Base-by-base conservation (phyloP, 2,888 invertebrate species). In the Chrysolina americana region DNA sequence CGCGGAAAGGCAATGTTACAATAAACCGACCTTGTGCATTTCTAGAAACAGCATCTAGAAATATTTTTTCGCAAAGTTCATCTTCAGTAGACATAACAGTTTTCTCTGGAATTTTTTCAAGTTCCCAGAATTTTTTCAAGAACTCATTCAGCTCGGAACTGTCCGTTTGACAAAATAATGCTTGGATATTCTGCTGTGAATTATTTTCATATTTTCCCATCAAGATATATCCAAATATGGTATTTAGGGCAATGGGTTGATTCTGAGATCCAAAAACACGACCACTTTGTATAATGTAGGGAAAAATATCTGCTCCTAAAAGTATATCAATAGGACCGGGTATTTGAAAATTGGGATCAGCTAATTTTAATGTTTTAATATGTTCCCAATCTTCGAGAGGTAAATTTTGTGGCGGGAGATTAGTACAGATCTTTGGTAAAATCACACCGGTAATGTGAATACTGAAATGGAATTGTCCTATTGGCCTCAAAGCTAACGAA, bases 201-300 rank as follows among this genome's bases (percentile, higher is more conserved):
- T 28, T 56, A 15, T 56, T 13, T 56, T 23, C 23, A 15, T 15
- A 4, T 56, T 56, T 56, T 15, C 23, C 56, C 23, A 23, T 23
- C 2, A 56, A 1, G 23, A 56, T 56, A 2, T 1, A 56, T n/a
- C 15, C 11, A 28, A 28, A 13, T 28, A 59, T 59, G 23, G 28
- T 59, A 15, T 59, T 28, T 11, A 56, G 6, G 1, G 59, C 28
- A 56, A 56, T 56, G 11, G 56, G 11, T 23, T 56, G 15, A 23
- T 56, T 56, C n/a, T 28, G 56, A 13, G 56, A 56, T 3, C 23
- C 56, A 13, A 56, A 15, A 11, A 56, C 15, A 5, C 56, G 56
- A 56, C 56, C 56, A 56, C 56, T 56, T 13, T 59, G 28, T 56
- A 56, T 28, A 56, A 56, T 56, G 28, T 59, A 13, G 53, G 17